Percentiles rank a stretch among this genome's conserved stretches.
These are phyloP conservation scores for Neoaliturus tenellus DNA, from an alignment of 2,888 invertebrate species.

Conservation along the genomic window DNA sequence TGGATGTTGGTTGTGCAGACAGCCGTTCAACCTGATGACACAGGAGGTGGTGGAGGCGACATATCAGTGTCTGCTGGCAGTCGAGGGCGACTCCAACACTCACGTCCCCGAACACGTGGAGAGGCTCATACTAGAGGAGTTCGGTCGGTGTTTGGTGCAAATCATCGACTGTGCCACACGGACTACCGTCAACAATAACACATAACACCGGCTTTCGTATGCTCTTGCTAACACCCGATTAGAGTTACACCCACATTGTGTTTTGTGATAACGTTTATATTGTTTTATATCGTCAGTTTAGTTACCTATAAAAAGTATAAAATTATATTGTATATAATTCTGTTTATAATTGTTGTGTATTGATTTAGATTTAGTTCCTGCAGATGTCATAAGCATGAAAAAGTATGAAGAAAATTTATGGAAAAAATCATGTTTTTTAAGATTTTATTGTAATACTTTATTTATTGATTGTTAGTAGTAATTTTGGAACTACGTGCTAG, in stretches of 20 bases:
- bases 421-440: neutral
- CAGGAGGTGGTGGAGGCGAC: slow-evolving; percentile 97
- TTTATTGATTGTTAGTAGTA: slow-evolving; percentile 19
- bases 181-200: slow-evolving; percentile 31
- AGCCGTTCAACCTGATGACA: slow-evolving; percentile 92
- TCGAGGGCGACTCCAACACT: slow-evolving; percentile 85
- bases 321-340: slow-evolving; percentile 17
- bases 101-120: slow-evolving; percentile 76
- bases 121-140: slow-evolving; percentile 92
- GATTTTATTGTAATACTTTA: slow-evolving; percentile 6
- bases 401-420: neutral
- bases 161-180: slow-evolving; percentile 79
- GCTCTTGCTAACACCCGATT: too few species aligned
- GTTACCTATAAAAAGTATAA: slow-evolving; percentile 18
- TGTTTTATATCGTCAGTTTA: neutral
- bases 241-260: neutral
- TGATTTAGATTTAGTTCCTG: slow-evolving; percentile 12
- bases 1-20: too few species aligned
- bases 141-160: slow-evolving; percentile 95
- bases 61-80: slow-evolving; percentile 96
- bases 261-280: slow-evolving; percentile 26
- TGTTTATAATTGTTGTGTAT: neutral
- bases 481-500: neutral
- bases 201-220: slow-evolving; percentile 38
- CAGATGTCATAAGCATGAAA: neutral